Evolutionary conservation across 2,797 vertebrate genomes (phyloP).

Genomic region (Sciaenops ocellatus): DNA sequence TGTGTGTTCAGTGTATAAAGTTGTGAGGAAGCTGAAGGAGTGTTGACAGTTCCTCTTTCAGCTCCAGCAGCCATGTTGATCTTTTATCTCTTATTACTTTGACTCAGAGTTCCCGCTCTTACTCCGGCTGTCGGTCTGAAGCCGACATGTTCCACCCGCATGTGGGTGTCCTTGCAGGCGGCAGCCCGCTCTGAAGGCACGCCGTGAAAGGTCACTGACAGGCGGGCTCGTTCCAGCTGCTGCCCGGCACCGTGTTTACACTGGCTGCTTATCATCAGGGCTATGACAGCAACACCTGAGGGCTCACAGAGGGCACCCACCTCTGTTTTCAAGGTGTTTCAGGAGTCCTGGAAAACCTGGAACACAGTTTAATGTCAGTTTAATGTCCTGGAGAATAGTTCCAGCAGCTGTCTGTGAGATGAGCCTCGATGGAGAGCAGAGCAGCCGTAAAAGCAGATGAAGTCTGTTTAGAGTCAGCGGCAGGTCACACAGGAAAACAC

Average conservation of each 20-base stretch:
- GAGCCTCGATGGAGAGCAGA: no score
- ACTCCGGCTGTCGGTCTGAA: no score
- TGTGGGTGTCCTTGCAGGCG: conserved; percentile 8
- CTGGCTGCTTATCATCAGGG: conserved; percentile 2
- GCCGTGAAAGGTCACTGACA: conserved; percentile 26
- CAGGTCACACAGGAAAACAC: no score
- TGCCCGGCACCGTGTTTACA: background rate
- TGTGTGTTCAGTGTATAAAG: conserved; percentile 1
- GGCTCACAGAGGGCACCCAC: background rate
- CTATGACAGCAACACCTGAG: no score
- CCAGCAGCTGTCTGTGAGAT: no score
- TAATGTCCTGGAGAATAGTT: no score
- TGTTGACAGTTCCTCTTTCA: conserved; percentile 55
- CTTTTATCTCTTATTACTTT: background rate
- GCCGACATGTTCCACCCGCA: background rate
- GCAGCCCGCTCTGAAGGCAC: background rate
- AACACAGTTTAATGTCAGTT: no score
- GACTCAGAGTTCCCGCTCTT: background rate
- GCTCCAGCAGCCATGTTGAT: background rate
- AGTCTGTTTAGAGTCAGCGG: no score
- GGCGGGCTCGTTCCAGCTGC: background rate
- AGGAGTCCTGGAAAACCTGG: no score
- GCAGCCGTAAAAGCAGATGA: no score
- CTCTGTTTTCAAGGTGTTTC: no score
- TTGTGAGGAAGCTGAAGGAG: conserved; percentile 51